These are phyloP conservation scores for Anguilla megastoma DNA, from an alignment of 2,797 vertebrate genomes.

Conservation along the genomic window DNA sequence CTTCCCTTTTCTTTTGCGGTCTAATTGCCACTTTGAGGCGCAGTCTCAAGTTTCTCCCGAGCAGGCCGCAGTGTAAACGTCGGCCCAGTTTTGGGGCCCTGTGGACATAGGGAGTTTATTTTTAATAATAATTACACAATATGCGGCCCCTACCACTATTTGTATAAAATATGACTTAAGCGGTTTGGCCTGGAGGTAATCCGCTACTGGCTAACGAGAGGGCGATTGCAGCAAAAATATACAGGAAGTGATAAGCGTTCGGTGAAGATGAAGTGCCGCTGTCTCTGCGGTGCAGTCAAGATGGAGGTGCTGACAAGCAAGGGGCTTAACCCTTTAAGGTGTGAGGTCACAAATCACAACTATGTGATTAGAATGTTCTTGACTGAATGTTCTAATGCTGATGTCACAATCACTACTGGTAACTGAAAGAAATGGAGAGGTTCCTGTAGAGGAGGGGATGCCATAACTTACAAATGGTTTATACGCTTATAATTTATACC, in stretches of 20 bases:
- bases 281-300: background rate
- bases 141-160: conserved; percentile 59
- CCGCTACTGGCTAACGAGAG: conserved; percentile 57
- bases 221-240: conserved; percentile 68
- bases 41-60: conserved; percentile 58
- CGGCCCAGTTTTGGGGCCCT: conserved; percentile 51
- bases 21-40: conserved; percentile 53
- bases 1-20: conserved; percentile 28
- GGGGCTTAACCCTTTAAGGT: background rate
- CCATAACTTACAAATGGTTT: background rate
- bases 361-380: background rate
- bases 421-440: background rate
- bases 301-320: background rate
- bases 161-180: conserved; percentile 70
- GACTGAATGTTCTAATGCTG: background rate
- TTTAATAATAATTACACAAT: conserved; percentile 73
- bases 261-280: conserved; percentile 29
- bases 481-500: background rate
- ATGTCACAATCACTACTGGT: background rate
- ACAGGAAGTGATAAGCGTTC: conserved; percentile 63
- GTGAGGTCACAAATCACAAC: background rate
- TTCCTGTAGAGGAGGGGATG: background rate
- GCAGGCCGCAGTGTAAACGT: conserved; percentile 30
- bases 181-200: conserved; percentile 68
- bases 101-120: conserved; percentile 66